These are phyloP conservation scores for Daboia siamensis DNA, from an alignment of 2,113 vertebrate genomes.

Conservation along the genomic window DNA sequence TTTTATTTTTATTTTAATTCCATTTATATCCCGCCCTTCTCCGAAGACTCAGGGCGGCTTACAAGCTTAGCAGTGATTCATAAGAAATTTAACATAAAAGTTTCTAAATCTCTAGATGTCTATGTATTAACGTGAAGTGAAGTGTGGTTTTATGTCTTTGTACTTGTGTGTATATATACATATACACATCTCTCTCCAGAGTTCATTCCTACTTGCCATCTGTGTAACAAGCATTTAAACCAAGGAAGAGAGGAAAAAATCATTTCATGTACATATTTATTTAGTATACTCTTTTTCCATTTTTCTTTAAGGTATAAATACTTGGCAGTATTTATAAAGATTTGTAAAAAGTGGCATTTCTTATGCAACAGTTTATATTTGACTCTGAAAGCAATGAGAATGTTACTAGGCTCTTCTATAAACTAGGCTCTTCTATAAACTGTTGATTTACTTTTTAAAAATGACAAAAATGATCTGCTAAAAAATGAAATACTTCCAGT, in stretches of 20 bases:
- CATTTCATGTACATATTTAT: not conserved
- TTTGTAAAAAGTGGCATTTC: not conserved
- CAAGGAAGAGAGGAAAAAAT: not conserved
- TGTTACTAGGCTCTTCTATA: not conserved
- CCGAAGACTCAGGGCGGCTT: too few relatives aligned
- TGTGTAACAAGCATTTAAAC: not conserved
- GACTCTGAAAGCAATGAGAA: not conserved
- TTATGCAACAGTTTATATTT: not conserved
- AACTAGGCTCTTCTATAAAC: not conserved
- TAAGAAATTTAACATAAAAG: not conserved
- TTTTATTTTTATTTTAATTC: too few relatives aligned
- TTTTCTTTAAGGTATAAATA: slow-evolving; percentile 1
- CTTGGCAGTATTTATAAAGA: not conserved
- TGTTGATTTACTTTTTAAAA: not conserved
- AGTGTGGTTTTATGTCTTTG: not conserved
- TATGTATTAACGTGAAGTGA: not conserved
- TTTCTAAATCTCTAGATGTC: not conserved
- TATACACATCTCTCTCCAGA: not conserved
- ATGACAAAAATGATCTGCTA: not conserved
- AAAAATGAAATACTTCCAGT: not conserved
- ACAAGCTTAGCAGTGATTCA: not conserved
- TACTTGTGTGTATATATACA: not conserved
- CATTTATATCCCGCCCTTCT: too few relatives aligned
- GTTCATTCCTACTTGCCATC: not conserved
- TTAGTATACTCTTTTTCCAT: not conserved